Percentiles rank a stretch among this genome's conserved stretches.
Evolutionary conservation across 2,888 invertebrate species (phyloP).

Genomic region (Romanomermis culicivorax): DNA sequence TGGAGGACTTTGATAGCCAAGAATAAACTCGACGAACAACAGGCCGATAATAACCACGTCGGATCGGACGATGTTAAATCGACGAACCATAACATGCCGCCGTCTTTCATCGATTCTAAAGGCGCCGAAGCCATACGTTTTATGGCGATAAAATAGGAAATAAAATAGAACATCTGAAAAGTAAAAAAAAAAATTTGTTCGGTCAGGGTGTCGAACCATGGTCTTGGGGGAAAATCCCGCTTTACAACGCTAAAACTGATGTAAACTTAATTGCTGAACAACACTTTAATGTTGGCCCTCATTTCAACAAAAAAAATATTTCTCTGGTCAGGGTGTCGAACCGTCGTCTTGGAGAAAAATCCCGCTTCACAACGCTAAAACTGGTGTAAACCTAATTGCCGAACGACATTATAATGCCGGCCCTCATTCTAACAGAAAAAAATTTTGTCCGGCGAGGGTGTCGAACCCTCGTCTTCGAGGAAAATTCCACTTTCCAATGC

Average conservation of each 20-base stretch:
- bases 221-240: background rate
- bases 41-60: background rate
- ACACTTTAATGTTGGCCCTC: no score
- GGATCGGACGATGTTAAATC: slow-evolving; percentile 6
- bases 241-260: no score
- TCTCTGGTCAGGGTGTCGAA: background rate
- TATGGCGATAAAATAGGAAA: slow-evolving; percentile 6
- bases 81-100: slow-evolving; percentile 3
- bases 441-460: no score
- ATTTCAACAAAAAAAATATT: background rate
- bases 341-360: no score
- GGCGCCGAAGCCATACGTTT: background rate
- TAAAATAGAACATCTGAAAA: background rate
- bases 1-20: background rate
- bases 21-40: background rate
- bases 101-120: background rate
- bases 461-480: no score
- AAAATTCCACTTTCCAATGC: no score
- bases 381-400: background rate
- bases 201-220: background rate
- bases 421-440: no score
- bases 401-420: no score
- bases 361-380: no score
- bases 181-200: background rate
- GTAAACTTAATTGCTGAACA: no score